Evolutionary conservation across 2,797 vertebrate genomes (phyloP), one percentile per base, ranked within the genome.

Genomic region (Eutrigla gurnardus): DNA sequence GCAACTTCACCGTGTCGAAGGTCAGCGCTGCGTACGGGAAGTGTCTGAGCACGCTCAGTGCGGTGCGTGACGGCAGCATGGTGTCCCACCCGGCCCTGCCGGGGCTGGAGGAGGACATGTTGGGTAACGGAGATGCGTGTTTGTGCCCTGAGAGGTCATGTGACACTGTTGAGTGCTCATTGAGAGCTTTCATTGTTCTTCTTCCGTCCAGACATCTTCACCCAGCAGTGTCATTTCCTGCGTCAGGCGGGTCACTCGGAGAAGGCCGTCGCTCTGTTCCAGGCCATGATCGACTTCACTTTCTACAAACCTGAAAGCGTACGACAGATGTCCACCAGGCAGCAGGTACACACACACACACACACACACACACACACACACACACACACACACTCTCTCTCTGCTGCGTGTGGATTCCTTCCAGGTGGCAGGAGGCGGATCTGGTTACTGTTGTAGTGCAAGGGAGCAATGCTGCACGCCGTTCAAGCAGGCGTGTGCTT

Each of bases 251-350:
- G 97, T 40, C 96, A 98, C 81, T 93, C 96, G 0, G 97, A 98
- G 90, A 98, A 97, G 87, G 95, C 95, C 0, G 54, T 96, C 45
- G 94, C 96, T 58, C 82, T 98, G 84, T 97, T 97, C 91, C 97
- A 97, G 89, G 96, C 96, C 74, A 92, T 97, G 93, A 60, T 92
- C 0, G 97, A 98, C 85, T 98, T 98, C 83, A 97, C 96, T 12
- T 97, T 97, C 92, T 97, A 95, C 86, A 97, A 96, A 83, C 97
- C 97, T 0, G 96, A 97, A 86, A 96, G 90, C 0, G 94, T 98
- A 6, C 93, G 84, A 65, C 32, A 92, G 92, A 47, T 93, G 68
- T 70, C 92, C 69, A 93, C 93, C 33, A 93, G 83, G 76, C 92
- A 94, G 85, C 93, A 94, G 93, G 92, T 91, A 78, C n/a, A 66